Conservation (phyloP, 2,797 vertebrate species). For the Arctocebus calabarensis region DNA sequence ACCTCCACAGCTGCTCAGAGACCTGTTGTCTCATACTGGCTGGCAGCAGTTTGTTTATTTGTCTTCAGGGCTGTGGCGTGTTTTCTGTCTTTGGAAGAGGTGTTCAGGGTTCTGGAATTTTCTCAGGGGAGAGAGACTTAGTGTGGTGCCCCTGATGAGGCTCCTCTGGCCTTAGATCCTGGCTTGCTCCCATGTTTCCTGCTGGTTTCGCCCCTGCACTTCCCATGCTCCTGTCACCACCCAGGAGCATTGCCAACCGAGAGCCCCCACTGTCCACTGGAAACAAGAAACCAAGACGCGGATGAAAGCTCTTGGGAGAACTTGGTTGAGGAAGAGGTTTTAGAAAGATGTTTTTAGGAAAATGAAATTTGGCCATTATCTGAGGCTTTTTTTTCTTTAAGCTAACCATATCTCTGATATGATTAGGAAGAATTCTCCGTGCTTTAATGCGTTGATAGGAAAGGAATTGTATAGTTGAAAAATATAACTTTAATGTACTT, state of each 20-base stretch:
- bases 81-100: background rate
- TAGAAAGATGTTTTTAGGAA: background rate
- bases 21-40: background rate
- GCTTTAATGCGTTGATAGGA: background rate
- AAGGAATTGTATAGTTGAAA: background rate
- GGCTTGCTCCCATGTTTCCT: rapidly evolving
- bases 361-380: background rate
- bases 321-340: background rate
- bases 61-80: background rate
- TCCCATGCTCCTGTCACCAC: background rate
- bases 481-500: background rate
- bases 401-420: background rate
- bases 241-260: background rate
- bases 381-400: background rate
- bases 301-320: background rate
- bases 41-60: background rate
- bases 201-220: rapidly evolving
- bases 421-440: background rate
- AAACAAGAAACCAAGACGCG: background rate
- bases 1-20: background rate
- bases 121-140: background rate
- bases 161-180: background rate
- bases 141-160: background rate
- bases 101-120: background rate
- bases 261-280: background rate